Conservation (phyloP, 1,140 invertebrate genomes). For the Aphidius ervi region DNA sequence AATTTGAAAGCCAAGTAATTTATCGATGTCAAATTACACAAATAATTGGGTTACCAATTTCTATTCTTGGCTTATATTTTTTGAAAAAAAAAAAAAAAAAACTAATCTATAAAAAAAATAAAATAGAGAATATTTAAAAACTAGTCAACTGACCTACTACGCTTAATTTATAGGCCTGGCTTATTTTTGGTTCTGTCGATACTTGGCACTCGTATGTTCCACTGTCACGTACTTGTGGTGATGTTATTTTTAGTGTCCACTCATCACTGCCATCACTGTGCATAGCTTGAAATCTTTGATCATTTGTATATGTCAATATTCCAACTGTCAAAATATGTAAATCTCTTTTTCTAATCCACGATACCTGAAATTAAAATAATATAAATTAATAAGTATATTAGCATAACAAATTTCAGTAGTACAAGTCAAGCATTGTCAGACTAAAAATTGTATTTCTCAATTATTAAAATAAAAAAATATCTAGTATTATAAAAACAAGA, state of each 20-base stretch:
- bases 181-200: conserved; percentile 82
- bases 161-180: conserved; percentile 71
- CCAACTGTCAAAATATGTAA: conserved; percentile 72
- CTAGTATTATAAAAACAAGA: background rate
- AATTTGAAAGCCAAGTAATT: too few species aligned
- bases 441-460: too few species aligned
- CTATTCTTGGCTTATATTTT: too few species aligned
- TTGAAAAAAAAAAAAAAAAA: too few species aligned
- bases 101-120: too few species aligned
- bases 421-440: too few species aligned
- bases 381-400: background rate
- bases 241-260: conserved; percentile 79
- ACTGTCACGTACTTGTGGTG: conserved; percentile 71
- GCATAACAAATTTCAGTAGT: too few species aligned
- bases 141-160: conserved; percentile 70
- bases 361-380: conserved; percentile 55
- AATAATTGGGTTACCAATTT: too few species aligned
- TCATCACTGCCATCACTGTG: conserved; percentile 83
- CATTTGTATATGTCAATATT: conserved; percentile 71
- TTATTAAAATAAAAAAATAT: background rate
- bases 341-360: conserved; percentile 71
- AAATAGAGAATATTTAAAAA: too few species aligned
- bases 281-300: conserved; percentile 71
- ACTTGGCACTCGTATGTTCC: conserved; percentile 82
- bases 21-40: too few species aligned